Base-by-base conservation (phyloP, 2,888 invertebrate genomes). In the Byasa hedistus region DNA sequence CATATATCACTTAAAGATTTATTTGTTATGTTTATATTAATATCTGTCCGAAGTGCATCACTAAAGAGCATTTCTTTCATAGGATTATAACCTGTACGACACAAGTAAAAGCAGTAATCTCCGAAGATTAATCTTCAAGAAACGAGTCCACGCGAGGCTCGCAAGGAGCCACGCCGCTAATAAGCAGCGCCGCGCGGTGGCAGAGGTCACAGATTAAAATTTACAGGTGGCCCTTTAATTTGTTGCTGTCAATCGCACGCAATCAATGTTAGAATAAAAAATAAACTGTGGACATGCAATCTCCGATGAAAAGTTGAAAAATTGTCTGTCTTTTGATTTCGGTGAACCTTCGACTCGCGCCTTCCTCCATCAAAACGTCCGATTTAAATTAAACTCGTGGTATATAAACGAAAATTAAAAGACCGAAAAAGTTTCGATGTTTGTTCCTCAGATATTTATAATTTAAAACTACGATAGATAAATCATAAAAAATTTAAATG, bases 151-250 rank as follows among this genome's bases (percentile, higher is more conserved):
- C 48, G 23, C 56, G 51, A 59, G 39, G 52, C 32, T 54, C 17
- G 63, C 48, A 57, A 64, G 23, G 51, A 60, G 57, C 36, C 55
- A 39, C 52, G 57, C 36, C 55, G 36, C 52, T 67, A 67, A 66
- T 62, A 66, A 67, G 63, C 67, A 12, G 27, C 56, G 56, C 64
- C 39, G 56, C 32, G 32, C 55, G 48, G 62, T 59, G 66, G 51
- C 67, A 56, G 57, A 57, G 67, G 67, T 67, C 64, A 67, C 60
- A 67, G 67, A 67, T 67, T 64, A 67, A 67, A 67, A 67, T 67
- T 67, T 63, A 67, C 67, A 64, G 60, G 63, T 67, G 67, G 63
- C 63, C 63, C 60, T 59, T 67, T 64, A 67, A 67, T 67, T 60
- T 67, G 67, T 67, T 56, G 57, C 66, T 63, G 66, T 67, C 66